Conservation (phyloP, 2,797 vertebrate species). For the Jordanella pulchra region DNA sequence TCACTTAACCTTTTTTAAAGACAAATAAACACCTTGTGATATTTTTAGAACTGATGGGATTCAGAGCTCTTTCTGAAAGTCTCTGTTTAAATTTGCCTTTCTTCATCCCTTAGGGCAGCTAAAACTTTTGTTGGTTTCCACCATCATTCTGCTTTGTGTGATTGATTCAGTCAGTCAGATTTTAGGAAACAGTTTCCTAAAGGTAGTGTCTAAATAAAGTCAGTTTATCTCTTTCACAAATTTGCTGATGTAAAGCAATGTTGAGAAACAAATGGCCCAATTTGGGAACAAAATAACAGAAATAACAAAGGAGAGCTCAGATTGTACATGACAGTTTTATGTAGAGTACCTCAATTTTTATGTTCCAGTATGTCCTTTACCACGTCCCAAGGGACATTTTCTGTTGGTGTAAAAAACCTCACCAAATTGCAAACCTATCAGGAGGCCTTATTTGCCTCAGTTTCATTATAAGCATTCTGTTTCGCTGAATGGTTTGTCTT, state of each 20-base stretch:
- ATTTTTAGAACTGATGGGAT: background rate
- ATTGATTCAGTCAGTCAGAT: background rate
- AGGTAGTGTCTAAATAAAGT: background rate
- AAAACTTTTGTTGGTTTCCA: background rate
- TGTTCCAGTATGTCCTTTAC: background rate
- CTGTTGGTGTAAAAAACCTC: background rate
- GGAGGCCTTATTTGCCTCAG: background rate
- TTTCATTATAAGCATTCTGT: background rate
- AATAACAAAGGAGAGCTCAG: background rate
- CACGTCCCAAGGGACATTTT: no score
- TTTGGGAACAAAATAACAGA: background rate
- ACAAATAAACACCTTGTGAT: no score
- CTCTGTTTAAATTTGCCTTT: background rate
- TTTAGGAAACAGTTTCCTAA: background rate
- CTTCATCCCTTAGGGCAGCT: background rate
- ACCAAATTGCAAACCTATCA: background rate
- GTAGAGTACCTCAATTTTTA: background rate
- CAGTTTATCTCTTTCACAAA: background rate
- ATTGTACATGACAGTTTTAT: background rate
- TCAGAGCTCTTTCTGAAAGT: background rate
- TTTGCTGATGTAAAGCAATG: background rate
- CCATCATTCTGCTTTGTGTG: background rate
- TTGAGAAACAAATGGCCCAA: background rate
- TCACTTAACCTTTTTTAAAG: no score
- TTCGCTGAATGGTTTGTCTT: background rate